Evolutionary conservation across 2,888 invertebrate species (phyloP).

Genomic region (Andrena bicolor): DNA sequence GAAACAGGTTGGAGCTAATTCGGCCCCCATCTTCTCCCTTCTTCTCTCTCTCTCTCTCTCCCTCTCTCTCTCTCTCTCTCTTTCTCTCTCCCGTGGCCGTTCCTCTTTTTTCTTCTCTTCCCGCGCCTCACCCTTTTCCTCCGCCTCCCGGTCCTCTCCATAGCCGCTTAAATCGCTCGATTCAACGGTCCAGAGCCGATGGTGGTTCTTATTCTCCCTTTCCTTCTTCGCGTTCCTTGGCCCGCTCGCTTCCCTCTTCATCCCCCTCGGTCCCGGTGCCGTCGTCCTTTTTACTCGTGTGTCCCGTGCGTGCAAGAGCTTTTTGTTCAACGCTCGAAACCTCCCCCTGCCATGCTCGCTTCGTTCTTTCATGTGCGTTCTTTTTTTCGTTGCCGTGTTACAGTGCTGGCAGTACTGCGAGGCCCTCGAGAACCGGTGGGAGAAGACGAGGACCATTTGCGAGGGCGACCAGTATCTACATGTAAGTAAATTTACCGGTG

Average conservation of each 20-base stretch:
- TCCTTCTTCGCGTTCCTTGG: slow-evolving; percentile 74
- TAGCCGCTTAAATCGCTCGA: slow-evolving; percentile 79
- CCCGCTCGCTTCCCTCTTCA: slow-evolving; percentile 53
- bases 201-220: slow-evolving; percentile 64
- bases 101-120: slow-evolving; percentile 28
- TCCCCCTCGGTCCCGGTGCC: slow-evolving; percentile 44
- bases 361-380: slow-evolving; percentile 49
- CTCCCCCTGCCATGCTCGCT: slow-evolving; percentile 48
- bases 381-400: slow-evolving; percentile 73
- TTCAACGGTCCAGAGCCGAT: slow-evolving; percentile 77
- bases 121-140: slow-evolving; percentile 38
- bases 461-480: slow-evolving; percentile 78
- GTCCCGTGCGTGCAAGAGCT: slow-evolving; percentile 63
- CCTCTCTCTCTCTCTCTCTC: too few species aligned
- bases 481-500: slow-evolving; percentile 75
- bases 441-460: slow-evolving; percentile 80
- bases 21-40: slow-evolving; percentile 67
- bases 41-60: slow-evolving; percentile 18
- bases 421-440: slow-evolving; percentile 80
- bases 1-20: slow-evolving; percentile 84
- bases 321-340: slow-evolving; percentile 63
- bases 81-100: slow-evolving; percentile 15
- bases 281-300: slow-evolving; percentile 61
- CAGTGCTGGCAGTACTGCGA: slow-evolving; percentile 84
- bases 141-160: slow-evolving; percentile 44